Evolutionary conservation across 2,797 vertebrate species (phyloP), one percentile per base, ranked within the genome.

Genomic region (Tragopan temminckii): DNA sequence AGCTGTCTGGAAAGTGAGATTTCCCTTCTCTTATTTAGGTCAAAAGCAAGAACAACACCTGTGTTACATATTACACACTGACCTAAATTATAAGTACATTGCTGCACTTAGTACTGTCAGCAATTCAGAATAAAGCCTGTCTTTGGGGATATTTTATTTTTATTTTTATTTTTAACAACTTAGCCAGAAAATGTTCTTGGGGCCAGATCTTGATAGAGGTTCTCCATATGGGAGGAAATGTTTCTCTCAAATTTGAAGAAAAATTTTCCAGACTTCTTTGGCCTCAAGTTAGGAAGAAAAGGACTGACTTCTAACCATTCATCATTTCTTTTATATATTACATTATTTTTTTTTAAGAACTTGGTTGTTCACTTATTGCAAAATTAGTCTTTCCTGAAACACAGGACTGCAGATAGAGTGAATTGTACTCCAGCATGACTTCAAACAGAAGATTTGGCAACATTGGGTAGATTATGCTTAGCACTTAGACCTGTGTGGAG

Each of bases 131-230:
- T 69, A 93, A 89, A 85, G 82, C 38, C 72, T 57, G 69, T 92
- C 95, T 80, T 88, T 25, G n/a, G 81, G 90, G 90, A 93, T 92
- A 48, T 94, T 92, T 7, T 62, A 7, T 17, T 33, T 21, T 13
- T 40, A 19, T 62, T 11, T 38, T 27, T 62, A 38, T 63, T 63
- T 83, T 15, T 72, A 94, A 95, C 84, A 85, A 3, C 62, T 89
- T 55, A 15, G 92, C 72, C 94, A 95, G 87, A 94, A 95, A 92
- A 87, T 40, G 43, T 93, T 95, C 75, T 48, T 69, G 11, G 75
- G 94, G 86, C 84, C 93, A 96, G 85, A 93, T 92, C 92, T 96
- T 94, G 90, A 92, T 88, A 94, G 85, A 95, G n/a, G n/a, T 93
- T 95, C 96, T 95, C 86, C 92, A 93, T 94, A 93, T 89, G 92